Conservation (phyloP, 2,797 vertebrate genomes). For the Dermochelys coriacea region DNA sequence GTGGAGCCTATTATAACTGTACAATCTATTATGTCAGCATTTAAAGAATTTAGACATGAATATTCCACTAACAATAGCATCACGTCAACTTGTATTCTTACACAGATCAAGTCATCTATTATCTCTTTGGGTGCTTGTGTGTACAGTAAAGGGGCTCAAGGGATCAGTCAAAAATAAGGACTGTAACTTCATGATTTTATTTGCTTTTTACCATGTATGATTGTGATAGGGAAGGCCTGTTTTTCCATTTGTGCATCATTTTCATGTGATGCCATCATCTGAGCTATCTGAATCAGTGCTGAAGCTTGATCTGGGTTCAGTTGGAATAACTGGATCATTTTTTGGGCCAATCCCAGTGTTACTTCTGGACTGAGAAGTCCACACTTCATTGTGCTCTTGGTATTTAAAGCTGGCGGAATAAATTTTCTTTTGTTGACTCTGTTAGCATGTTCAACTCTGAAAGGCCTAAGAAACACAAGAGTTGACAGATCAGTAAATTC, state of each 20-base stretch:
- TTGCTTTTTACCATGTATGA: conserved; percentile 78
- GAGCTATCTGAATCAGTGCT: conserved; percentile 75
- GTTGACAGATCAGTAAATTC: background rate
- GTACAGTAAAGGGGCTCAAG: background rate
- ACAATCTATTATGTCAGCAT: background rate
- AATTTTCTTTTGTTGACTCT: conserved; percentile 72
- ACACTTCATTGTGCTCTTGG: background rate
- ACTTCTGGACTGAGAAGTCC: conserved; percentile 52
- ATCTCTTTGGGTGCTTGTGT: background rate
- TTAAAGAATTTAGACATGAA: background rate
- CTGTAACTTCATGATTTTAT: background rate
- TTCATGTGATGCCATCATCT: conserved; percentile 75
- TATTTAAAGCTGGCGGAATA: conserved; percentile 74
- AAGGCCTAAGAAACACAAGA: conserved; percentile 48
- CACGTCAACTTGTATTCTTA: background rate
- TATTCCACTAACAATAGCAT: background rate
- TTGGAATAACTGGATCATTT: conserved; percentile 71
- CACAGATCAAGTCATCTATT: background rate
- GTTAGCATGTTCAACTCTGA: background rate
- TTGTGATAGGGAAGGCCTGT: conserved; percentile 71
- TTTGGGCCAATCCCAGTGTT: conserved; percentile 63
- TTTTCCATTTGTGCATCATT: background rate
- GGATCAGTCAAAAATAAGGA: background rate
- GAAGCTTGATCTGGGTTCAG: conserved; percentile 81
- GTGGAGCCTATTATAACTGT: background rate